Percentiles rank a stretch among this genome's conserved stretches.
Conservation (phyloP, 1,140 invertebrate species). For the Lepidurus packardi region DNA sequence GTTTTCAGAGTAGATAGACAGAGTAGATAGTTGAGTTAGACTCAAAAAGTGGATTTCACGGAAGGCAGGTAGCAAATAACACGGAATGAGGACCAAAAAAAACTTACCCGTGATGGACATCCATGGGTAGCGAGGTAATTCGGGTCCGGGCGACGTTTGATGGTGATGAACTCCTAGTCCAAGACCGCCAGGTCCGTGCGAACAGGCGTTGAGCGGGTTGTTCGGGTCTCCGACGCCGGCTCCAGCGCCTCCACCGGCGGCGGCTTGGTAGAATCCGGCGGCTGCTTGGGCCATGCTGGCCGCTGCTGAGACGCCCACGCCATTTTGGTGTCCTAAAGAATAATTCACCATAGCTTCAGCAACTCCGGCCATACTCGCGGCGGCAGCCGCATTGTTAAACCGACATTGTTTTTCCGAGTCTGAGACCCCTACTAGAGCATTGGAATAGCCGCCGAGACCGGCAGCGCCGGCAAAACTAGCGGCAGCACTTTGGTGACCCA, state of each 20-base stretch:
- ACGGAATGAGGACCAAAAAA: neutral
- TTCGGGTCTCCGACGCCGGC: conserved; percentile 56
- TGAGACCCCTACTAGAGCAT: conserved; percentile 48
- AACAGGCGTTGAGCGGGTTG: conserved; percentile 53
- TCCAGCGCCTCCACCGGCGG: conserved; percentile 65
- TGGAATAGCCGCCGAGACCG: conserved; percentile 38
- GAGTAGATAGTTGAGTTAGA: no score
- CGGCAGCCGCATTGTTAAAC: conserved; percentile 56
- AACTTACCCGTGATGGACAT: conserved; percentile 86
- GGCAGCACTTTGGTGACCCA: conserved; percentile 56
- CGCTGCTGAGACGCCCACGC: conserved; percentile 52
- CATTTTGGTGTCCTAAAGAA: conserved; percentile 57
- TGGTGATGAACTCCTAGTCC: conserved; percentile 41
- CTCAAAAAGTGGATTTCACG: neutral
- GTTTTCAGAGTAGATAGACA: neutral
- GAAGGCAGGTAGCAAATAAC: conserved; percentile 8
- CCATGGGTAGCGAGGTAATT: conserved; percentile 91
- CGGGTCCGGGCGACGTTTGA: conserved; percentile 64
- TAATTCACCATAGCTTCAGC: conserved; percentile 75
- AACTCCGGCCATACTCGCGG: conserved; percentile 49
- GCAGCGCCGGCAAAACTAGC: conserved; percentile 57
- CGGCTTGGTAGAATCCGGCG: conserved; percentile 41
- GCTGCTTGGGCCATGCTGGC: conserved; percentile 44
- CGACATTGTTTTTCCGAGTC: conserved; percentile 71
- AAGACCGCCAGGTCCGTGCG: conserved; percentile 53